Evolutionary conservation across 2,113 vertebrate species (phyloP).

Genomic region (Leucopsar rothschildi): DNA sequence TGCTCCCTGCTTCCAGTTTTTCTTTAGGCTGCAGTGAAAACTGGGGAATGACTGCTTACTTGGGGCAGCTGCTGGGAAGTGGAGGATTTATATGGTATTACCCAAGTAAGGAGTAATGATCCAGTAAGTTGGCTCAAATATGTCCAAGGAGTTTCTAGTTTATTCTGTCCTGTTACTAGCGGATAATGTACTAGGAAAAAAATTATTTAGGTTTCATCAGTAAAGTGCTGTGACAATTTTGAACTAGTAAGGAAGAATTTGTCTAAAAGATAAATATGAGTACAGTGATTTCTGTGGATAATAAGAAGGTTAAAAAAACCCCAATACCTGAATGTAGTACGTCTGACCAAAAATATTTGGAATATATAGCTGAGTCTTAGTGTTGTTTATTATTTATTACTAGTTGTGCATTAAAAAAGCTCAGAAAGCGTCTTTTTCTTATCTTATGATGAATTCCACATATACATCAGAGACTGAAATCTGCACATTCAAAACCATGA

Average conservation of each 20-base stretch:
- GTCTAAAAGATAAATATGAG: background rate
- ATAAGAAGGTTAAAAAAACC: background rate
- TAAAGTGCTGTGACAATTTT: background rate
- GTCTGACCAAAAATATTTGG: background rate
- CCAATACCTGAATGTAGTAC: background rate
- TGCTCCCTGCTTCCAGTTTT: background rate
- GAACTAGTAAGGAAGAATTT: background rate
- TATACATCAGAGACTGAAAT: background rate
- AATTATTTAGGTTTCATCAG: background rate
- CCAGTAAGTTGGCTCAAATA: background rate
- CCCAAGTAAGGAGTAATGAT: background rate
- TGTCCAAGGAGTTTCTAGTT: background rate
- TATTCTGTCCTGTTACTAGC: background rate
- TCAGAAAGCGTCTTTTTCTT: background rate
- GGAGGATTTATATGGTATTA: background rate
- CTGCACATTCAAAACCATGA: background rate
- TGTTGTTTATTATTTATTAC: background rate
- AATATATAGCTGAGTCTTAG: background rate
- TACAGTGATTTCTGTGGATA: background rate
- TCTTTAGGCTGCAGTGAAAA: background rate
- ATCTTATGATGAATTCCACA: background rate
- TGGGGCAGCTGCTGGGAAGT: background rate
- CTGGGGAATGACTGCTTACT: background rate
- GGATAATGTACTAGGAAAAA: background rate
- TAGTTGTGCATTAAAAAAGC: background rate